A percentile compares a stretch with the other conserved stretches of the same genome.
Evolutionary conservation across 2,113 vertebrate species (phyloP).

Genomic region (Muntiacus muntjak): DNA sequence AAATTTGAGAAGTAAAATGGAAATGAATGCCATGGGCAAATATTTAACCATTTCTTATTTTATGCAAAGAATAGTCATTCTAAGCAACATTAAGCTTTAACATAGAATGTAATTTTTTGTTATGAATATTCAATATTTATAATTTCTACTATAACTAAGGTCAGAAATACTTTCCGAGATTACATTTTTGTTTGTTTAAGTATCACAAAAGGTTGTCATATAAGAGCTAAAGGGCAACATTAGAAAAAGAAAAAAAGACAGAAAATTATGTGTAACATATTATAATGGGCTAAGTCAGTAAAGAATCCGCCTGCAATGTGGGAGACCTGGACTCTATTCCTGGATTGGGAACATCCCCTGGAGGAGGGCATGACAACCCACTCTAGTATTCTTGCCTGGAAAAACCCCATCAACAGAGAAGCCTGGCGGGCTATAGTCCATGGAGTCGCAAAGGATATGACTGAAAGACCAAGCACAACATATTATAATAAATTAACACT

Average conservation of each 20-base stretch:
- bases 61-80: slow-evolving; percentile 10
- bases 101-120: slow-evolving; percentile 58
- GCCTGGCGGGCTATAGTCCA: not conserved
- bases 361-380: not conserved
- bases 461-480: not conserved
- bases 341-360: not conserved
- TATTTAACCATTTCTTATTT: slow-evolving; percentile 41
- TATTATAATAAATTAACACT: slow-evolving; percentile 18
- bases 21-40: slow-evolving; percentile 40
- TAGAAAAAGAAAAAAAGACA: not conserved
- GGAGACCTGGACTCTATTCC: not conserved
- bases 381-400: not conserved
- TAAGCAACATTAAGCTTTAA: slow-evolving; percentile 40
- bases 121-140: slow-evolving; percentile 33
- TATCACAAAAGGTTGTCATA: not conserved
- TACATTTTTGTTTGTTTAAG: not conserved
- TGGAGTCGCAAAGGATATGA: not conserved
- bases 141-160: slow-evolving; percentile 43
- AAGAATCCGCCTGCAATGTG: not conserved
- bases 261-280: not conserved
- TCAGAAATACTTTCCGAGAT: not conserved
- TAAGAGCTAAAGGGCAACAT: slow-evolving; percentile 32
- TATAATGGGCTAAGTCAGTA: not conserved
- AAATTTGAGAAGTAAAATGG: slow-evolving; percentile 30
- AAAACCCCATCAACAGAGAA: not conserved